Evolutionary conservation across 1,140 invertebrate species (phyloP).

Genomic region (Mercenaria mercenaria): DNA sequence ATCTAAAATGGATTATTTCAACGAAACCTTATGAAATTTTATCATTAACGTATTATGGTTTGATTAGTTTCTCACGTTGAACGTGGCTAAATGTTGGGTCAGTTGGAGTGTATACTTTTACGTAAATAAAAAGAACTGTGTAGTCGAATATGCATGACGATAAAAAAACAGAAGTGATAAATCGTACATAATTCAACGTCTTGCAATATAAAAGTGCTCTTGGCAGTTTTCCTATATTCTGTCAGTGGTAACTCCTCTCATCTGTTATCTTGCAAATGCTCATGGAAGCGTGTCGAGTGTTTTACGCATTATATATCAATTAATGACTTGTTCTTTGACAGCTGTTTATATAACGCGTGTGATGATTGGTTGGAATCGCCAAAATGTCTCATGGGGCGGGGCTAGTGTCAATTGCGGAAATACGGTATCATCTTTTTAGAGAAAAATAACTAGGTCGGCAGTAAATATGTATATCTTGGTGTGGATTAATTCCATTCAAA

Average conservation of each 20-base stretch:
- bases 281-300: constrained; percentile 44
- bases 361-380: constrained; percentile 1
- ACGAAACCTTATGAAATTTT: constrained; percentile 4
- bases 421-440: constrained; percentile 22
- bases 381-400: constrained; percentile 29
- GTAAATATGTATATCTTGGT: constrained; percentile 37
- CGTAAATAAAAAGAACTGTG: no score
- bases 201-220: no score
- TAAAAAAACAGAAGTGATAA: no score
- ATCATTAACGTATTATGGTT: neutral
- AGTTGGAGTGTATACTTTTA: neutral
- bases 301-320: constrained; percentile 52
- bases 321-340: constrained; percentile 51
- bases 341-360: constrained; percentile 14
- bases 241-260: constrained; percentile 28
- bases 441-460: constrained; percentile 41
- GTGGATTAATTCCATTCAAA: constrained; percentile 24
- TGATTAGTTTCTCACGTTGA: neutral
- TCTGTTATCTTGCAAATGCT: constrained; percentile 28
- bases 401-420: constrained; percentile 38
- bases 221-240: constrained; percentile 20
- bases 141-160: no score
- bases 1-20: constrained; percentile 31
- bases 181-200: no score
- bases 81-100: no score